Evolutionary conservation across 30 jellyfish, hydroid and myxozoan genomes (phyloP), one percentile per base, ranked within the genome.

Genomic region (Pseudorhiza aurosa): DNA sequence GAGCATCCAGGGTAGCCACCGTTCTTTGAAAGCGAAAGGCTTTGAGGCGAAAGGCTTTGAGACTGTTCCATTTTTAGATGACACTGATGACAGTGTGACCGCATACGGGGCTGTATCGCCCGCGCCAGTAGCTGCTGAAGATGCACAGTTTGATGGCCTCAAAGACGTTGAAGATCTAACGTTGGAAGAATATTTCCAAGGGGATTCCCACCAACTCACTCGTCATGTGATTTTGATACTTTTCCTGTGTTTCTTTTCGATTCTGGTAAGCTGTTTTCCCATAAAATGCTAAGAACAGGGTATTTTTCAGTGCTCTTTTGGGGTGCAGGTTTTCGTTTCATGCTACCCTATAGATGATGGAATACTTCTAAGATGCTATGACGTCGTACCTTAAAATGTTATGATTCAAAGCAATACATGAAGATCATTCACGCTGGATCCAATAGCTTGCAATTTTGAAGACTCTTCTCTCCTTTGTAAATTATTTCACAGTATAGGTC

Each of bases 171-270:
- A 82, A 57, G 80, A 82, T 22, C 19, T 68, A 30, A 55, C 87
- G 31, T 35, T 82, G 39, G 75, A 40, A 32, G 94, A 82, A 40
- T 76, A 67, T 58, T 43, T 47, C 7, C 91, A 76, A 37, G 90
- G 96, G 28, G 95, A 84, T 28, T 6, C 50, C 55, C 88, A 76
- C 42, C 96, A 91, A 24, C 85, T 83, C 43, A 91, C 90, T 7
- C 88, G 88, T 14, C 98, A 91, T 64, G 82, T 91, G 65, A 68
- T 91, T 30, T 67, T 91, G 39, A 26, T 83, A 12, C 75, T 91
- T 1, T 58, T 78, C 37, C 65, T 83, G 78, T 58, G 83, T 19
- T 50, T 91, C 42, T 63, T 84, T 37, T 45, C 85, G 0, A 58
- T 72, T 32, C 50, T 91, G 90, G 98, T 91, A 55, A 75, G 91